Evolutionary conservation across 2,797 vertebrate species (phyloP).

Genomic region (Atherinosoma microstoma): DNA sequence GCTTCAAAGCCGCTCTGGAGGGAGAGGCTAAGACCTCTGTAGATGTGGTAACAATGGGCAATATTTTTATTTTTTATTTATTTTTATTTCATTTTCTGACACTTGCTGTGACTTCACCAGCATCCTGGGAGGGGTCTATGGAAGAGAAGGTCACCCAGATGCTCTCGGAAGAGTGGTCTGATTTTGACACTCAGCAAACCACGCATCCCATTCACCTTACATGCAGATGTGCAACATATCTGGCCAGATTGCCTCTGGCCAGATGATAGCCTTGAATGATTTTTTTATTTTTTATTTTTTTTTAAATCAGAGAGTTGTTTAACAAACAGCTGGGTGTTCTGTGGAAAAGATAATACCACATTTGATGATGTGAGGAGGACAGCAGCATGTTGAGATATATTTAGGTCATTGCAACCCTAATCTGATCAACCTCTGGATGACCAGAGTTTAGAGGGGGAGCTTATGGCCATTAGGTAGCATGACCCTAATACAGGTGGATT

Average conservation of each 20-base stretch:
- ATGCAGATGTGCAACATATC: slow-evolving; percentile 71
- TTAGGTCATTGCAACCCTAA: slow-evolving; percentile 74
- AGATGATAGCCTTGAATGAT: slow-evolving; percentile 60
- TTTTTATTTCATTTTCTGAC: neutral
- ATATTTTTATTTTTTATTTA: neutral
- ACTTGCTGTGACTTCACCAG: slow-evolving; percentile 52
- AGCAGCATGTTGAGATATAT: slow-evolving; percentile 65
- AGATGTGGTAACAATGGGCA: slow-evolving; percentile 55
- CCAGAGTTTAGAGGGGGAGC: slow-evolving; percentile 64
- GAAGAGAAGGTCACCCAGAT: slow-evolving; percentile 77
- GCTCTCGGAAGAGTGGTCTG: slow-evolving; percentile 66
- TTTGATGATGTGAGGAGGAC: slow-evolving; percentile 60
- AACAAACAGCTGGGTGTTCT: slow-evolving; percentile 66
- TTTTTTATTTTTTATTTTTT: slow-evolving; percentile 39
- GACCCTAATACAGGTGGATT: slow-evolving; percentile 67
- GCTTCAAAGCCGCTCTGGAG: slow-evolving; percentile 40
- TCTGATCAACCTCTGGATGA: slow-evolving; percentile 67
- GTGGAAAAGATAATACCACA: slow-evolving; percentile 55
- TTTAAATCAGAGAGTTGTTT: slow-evolving; percentile 64
- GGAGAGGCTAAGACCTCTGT: slow-evolving; percentile 39
- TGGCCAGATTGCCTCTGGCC: slow-evolving; percentile 60
- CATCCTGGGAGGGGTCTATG: slow-evolving; percentile 48
- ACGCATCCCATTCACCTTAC: slow-evolving; percentile 34
- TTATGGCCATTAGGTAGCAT: slow-evolving; percentile 61
- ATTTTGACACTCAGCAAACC: slow-evolving; percentile 67